phyloP scores from a whole-genome alignment of 1,140 invertebrate genomes.

The Uloborus diversus region DNA sequence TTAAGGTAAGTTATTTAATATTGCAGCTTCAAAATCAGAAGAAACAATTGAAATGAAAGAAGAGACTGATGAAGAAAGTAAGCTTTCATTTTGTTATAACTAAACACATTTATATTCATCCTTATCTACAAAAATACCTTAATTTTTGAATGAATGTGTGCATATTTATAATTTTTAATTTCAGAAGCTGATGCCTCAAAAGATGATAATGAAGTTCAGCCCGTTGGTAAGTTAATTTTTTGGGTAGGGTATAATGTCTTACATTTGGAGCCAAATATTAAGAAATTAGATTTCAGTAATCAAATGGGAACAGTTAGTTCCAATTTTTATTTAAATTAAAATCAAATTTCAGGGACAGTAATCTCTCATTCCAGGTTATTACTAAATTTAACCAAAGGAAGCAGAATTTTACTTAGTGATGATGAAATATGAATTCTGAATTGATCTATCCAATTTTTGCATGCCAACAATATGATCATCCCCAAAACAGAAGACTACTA shows the following conservation, averaged over 20 bases:
- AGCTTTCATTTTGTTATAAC: conserved; percentile 4
- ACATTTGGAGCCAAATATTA: not conserved
- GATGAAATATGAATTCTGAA: too few relatives aligned
- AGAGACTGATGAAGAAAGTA: conserved; percentile 40
- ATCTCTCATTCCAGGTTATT: too few relatives aligned
- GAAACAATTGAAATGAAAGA: conserved; percentile 31
- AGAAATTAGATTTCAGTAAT: too few relatives aligned
- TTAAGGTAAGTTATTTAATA: not conserved
- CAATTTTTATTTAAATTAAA: not conserved
- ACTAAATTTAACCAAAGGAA: too few relatives aligned
- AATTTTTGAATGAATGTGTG: not conserved
- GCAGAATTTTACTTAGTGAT: too few relatives aligned
- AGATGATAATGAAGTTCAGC: conserved; percentile 57
- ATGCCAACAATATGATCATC: too few relatives aligned
- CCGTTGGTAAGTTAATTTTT: conserved; percentile 55
- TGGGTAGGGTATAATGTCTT: too few relatives aligned
- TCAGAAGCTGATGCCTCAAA: conserved; percentile 22
- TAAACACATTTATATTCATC: not conserved
- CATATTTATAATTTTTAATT: not conserved
- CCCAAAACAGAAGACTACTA: too few relatives aligned
- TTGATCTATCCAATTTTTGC: too few relatives aligned
- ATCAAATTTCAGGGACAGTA: too few relatives aligned
- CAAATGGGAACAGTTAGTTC: too few relatives aligned
- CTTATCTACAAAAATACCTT: not conserved
- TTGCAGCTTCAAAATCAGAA: conserved; percentile 31